Conservation (phyloP, 2,797 vertebrate species). For the Megalops cyprinoides region DNA sequence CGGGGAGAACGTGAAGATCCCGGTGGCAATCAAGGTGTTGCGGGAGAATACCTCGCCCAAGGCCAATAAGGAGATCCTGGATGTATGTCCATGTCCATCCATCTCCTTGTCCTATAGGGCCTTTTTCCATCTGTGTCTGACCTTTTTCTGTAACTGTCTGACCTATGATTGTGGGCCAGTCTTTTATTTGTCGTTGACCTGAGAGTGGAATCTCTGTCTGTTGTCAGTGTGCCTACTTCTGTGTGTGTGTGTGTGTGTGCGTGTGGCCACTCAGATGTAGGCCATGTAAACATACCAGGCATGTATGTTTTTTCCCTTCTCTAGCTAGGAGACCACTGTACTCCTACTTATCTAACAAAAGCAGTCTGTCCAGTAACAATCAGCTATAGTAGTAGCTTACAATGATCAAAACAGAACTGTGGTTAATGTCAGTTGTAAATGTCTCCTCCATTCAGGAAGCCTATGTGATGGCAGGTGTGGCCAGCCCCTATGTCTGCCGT, state of each 20-base stretch:
- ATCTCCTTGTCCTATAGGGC: not conserved
- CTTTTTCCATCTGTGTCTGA: not conserved
- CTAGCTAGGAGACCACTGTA: not conserved
- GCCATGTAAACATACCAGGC: too few relatives aligned
- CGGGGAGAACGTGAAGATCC: slow-evolving; percentile 93
- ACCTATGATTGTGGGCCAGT: not conserved
- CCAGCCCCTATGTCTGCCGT: slow-evolving; percentile 90
- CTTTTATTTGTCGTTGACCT: not conserved
- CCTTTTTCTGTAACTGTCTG: not conserved
- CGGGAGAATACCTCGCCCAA: slow-evolving; percentile 95
- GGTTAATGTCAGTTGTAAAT: not conserved
- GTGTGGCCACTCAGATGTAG: too few relatives aligned
- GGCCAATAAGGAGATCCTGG: slow-evolving; percentile 97
- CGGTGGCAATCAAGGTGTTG: slow-evolving; percentile 96
- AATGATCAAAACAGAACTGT: not conserved
- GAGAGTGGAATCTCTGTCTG: not conserved
- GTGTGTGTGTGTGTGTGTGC: slow-evolving; percentile 1
- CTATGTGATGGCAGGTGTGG: slow-evolving; percentile 96
- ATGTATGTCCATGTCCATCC: slow-evolving; percentile 74
- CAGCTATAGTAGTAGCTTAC: not conserved
- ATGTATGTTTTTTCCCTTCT: not conserved
- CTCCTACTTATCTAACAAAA: not conserved
- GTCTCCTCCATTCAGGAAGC: slow-evolving; percentile 81
- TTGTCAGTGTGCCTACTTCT: not conserved
- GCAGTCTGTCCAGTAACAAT: not conserved